Base-by-base conservation (phyloP, 1,140 invertebrate genomes). In the Potamilus streckersoni region DNA sequence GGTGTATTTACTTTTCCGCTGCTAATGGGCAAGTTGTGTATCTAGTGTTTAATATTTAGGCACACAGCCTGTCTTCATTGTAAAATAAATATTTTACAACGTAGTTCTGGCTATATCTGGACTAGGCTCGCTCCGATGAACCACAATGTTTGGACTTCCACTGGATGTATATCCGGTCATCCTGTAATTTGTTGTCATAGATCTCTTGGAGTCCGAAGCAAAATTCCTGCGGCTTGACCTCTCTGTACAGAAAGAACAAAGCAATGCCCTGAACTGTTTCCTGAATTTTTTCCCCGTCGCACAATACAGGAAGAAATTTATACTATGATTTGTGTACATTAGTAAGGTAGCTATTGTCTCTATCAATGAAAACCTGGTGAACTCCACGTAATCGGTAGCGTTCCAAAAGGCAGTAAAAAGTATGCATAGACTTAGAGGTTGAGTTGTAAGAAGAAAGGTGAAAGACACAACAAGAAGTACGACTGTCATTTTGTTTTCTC, bases 301-400 rank as follows among this genome's bases (percentile, higher is more conserved):
- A 73, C 86, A 88, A 80, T 90, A 90, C 15, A 90, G 78, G 68
- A 89, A 86, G 78, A 90, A 90, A 76, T 90, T 90, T 16, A 86
- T 84, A 15, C 86, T 87, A 74, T 90, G 89, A 76, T 90, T 90
- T 2, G 86, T 63, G 79, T 89, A 90, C 85, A 89, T 88, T 0
- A 89, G 79, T 31, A 89, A 64, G 67, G 84, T 80, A 0, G 82
- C 75, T 15, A 88, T 76, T 0, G 85, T 84, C 23, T 74, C 68
- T 31, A 80, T 61, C 11, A 71, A 73, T 15, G 57, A 70, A 23
- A 70, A 23, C 57, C 56, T 69, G 16, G 73, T 62, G 38, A 80
- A 69, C 16, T 61, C 67, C 56, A 64, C 57, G 8, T 78, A 68
- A 66, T 79, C 59, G 20, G 20, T 55, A 20, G 78, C 80, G 69